phyloP scores from a whole-genome alignment of 2,797 vertebrate species.

The Danionella dracula region DNA sequence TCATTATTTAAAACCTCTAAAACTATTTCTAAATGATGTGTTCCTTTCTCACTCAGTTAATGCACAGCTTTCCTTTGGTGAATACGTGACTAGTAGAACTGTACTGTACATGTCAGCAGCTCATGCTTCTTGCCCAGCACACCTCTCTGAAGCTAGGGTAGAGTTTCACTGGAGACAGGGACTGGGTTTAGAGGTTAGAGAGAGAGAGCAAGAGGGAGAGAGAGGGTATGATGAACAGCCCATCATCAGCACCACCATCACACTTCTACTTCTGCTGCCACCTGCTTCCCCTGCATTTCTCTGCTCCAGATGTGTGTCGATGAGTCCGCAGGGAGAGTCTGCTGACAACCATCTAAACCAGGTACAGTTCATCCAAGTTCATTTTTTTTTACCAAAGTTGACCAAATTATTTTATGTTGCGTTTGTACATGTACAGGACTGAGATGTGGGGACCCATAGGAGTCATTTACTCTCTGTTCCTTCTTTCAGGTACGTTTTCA shows the following conservation, averaged over 20 bases:
- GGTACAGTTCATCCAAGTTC: neutral
- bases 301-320: neutral
- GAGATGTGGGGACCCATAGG: conserved; percentile 68
- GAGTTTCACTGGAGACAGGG: conserved; percentile 43
- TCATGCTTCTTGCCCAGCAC: conserved; percentile 29
- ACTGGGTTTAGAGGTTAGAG: conserved; percentile 6
- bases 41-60: neutral
- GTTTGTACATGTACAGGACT: neutral
- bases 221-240: conserved; percentile 21
- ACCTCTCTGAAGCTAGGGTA: conserved; percentile 32
- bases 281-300: neutral
- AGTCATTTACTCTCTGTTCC: conserved; percentile 54
- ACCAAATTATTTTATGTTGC: neutral
- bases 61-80: neutral
- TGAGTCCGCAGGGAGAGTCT: neutral
- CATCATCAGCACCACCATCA: conserved; percentile 28
- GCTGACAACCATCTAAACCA: conserved; percentile 4
- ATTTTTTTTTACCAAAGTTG: neutral
- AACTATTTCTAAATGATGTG: no score
- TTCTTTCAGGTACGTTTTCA: conserved; percentile 63
- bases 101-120: conserved; percentile 22
- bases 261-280: conserved; percentile 28
- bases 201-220: neutral
- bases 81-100: neutral
- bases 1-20: no score